Evolutionary conservation across 2,113 vertebrate species (phyloP).

Genomic region (Lates calcarifer): DNA sequence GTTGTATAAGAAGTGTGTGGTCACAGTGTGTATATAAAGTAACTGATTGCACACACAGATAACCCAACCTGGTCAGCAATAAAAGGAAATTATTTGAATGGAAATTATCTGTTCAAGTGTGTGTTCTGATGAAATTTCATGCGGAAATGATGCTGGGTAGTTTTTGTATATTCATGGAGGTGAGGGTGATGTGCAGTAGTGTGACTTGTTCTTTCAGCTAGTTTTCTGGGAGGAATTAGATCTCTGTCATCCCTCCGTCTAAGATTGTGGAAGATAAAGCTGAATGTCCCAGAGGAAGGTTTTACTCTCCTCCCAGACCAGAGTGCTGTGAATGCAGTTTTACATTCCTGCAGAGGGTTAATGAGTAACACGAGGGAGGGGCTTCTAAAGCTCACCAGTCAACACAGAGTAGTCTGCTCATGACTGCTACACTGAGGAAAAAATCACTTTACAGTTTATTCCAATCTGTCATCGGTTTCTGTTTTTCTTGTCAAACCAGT

Average conservation of each 20-base stretch:
- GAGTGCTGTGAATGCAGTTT: constrained; percentile 21
- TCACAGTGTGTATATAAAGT: background rate
- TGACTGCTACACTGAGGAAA: background rate
- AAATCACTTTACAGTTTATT: constrained; percentile 8
- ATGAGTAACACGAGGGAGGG: constrained; percentile 58
- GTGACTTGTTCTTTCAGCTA: constrained; percentile 6
- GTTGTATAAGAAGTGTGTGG: background rate
- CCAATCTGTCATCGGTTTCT: background rate
- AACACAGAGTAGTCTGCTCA: constrained; percentile 8
- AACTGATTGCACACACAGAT: background rate
- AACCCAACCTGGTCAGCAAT: background rate
- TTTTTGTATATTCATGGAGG: constrained; percentile 14
- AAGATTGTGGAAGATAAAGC: constrained; percentile 35
- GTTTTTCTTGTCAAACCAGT: constrained; percentile 11
- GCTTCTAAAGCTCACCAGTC: constrained; percentile 22
- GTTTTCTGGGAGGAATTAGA: background rate
- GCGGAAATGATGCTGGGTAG: background rate
- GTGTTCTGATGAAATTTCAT: background rate
- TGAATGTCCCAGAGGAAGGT: constrained; percentile 21
- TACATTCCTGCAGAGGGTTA: constrained; percentile 56
- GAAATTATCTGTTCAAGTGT: constrained; percentile 1
- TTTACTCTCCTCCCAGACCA: background rate
- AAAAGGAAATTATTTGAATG: constrained; percentile 33
- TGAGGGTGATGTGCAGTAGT: background rate
- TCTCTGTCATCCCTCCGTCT: constrained; percentile 4